Conservation (phyloP, 2,113 vertebrate genomes). For the Corythaeola cristata region DNA sequence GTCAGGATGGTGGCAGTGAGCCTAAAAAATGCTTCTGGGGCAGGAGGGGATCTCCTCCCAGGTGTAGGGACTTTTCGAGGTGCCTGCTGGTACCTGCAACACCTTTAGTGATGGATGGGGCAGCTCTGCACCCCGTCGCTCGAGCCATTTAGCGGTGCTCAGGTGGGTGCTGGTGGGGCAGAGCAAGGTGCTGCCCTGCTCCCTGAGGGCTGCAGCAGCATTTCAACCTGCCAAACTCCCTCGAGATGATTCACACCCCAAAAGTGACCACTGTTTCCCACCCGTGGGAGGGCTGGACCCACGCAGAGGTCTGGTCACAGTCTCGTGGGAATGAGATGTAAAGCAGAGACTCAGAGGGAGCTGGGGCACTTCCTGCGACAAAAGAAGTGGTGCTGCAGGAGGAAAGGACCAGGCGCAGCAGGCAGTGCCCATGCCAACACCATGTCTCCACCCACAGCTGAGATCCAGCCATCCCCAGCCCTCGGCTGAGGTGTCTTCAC, state of each 20-base stretch:
- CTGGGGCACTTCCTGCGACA: background rate
- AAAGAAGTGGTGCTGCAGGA: fast-evolving
- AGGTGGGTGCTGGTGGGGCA: background rate
- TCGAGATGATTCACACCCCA: fast-evolving
- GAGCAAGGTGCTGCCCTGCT: background rate
- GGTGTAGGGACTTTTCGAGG: background rate
- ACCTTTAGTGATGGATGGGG: background rate
- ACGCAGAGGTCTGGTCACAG: background rate
- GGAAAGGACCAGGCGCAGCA: background rate
- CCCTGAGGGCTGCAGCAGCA: background rate
- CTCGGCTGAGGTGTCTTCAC: background rate
- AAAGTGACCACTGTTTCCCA: background rate
- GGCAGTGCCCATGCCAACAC: background rate
- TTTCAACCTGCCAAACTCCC: background rate
- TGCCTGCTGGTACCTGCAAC: background rate
- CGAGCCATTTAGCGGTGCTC: background rate
- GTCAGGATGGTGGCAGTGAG: background rate
- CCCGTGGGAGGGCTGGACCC: background rate
- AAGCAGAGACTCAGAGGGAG: background rate
- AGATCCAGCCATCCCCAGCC: background rate
- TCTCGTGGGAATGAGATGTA: fast-evolving
- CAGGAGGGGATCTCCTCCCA: background rate
- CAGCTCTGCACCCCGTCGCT: fast-evolving
- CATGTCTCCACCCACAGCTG: background rate
- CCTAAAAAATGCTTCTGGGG: background rate